These are phyloP conservation scores for Vespertilio murinus DNA, from an alignment of 2,797 vertebrate species.

Conservation along the genomic window DNA sequence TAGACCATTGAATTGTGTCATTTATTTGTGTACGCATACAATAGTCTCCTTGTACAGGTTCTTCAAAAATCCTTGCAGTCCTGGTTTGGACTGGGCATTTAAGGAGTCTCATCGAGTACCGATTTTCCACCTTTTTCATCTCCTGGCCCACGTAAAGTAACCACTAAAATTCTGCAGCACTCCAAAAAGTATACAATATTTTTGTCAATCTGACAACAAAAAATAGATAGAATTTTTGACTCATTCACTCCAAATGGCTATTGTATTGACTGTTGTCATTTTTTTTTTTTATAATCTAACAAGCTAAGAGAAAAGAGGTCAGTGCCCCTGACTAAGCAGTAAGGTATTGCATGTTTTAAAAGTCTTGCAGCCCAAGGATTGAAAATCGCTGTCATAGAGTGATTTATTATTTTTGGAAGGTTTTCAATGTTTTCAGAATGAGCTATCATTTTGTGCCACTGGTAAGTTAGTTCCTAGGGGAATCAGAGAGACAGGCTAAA, in stretches of 20 bases:
- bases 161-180: neutral
- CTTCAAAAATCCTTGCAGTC: slow-evolving; percentile 78
- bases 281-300: neutral
- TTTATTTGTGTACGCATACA: slow-evolving; percentile 88
- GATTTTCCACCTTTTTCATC: neutral
- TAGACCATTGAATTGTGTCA: slow-evolving; percentile 87
- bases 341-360: neutral
- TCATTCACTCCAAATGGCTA: neutral
- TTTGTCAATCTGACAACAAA: neutral
- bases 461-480: slow-evolving; percentile 75
- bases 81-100: slow-evolving; percentile 77
- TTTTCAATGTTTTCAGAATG: slow-evolving; percentile 76
- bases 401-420: slow-evolving; percentile 79
- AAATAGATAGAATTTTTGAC: neutral
- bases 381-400: slow-evolving; percentile 48
- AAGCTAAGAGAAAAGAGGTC: neutral
- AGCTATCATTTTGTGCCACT: slow-evolving; percentile 70
- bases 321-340: neutral
- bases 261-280: neutral
- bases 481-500: slow-evolving; percentile 44
- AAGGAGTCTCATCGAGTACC: slow-evolving; percentile 71
- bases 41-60: slow-evolving; percentile 87
- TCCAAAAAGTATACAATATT: neutral
- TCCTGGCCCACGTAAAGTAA: neutral
- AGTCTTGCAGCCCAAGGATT: neutral